phyloP scores from a whole-genome alignment of 2,113 vertebrate species.

The Sylvicapra grimmia region DNA sequence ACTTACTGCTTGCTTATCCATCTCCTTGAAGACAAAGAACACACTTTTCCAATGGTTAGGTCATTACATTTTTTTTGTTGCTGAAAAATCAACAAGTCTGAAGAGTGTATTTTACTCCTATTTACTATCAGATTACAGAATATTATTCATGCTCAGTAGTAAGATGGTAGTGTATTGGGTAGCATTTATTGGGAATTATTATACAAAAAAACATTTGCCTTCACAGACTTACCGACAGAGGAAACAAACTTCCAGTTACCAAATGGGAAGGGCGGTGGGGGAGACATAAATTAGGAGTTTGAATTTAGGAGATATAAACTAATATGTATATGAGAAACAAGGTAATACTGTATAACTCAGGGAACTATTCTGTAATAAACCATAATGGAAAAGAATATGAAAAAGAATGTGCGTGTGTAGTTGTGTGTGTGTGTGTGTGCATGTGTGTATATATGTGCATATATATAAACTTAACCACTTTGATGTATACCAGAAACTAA shows the following conservation, averaged over 20 bases:
- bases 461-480: not conserved
- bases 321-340: not conserved
- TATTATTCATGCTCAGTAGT: not conserved
- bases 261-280: not conserved
- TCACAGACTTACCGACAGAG: not conserved
- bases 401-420: not conserved
- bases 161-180: not conserved
- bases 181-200: not conserved
- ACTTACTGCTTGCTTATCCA: not conserved
- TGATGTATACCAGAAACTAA: not conserved
- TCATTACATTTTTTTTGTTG: not conserved
- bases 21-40: not conserved
- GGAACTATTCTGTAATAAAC: not conserved
- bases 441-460: too few species aligned
- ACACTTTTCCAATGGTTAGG: not conserved
- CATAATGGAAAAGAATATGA: not conserved
- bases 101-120: not conserved
- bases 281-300: not conserved
- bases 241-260: not conserved
- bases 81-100: not conserved
- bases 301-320: not conserved
- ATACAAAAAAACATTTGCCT: not conserved
- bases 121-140: not conserved
- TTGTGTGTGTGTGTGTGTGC: not conserved
- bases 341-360: not conserved